Evolutionary conservation across 1,140 invertebrate species (phyloP), one percentile per base, ranked within the genome.

Genomic region (Drosophila grimshawi): DNA sequence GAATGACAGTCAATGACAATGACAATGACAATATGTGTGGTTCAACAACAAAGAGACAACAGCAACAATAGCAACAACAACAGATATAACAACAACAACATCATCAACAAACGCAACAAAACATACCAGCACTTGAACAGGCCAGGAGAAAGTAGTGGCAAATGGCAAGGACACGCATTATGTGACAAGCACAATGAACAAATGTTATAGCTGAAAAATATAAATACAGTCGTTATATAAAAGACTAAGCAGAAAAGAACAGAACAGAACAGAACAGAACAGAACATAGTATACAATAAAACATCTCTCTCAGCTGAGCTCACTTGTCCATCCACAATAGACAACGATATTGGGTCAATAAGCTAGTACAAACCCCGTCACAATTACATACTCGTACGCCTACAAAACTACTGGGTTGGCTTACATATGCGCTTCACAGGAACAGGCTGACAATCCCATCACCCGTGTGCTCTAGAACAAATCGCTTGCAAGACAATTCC

Each of bases 91-190:
- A 19, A 19, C 19, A 19, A 19, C 19, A 19, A 19, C 19, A 19
- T 19, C 19, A 19, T 19, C 19, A 19, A 19, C 19, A 19, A 19
- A 19, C 19, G 49, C 35, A 52, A 32, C 63, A 65, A 53, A 66
- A 52, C 33, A 33, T 64, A 39, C 27, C 56, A 43, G 43, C 30
- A 67, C 19, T 19, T 33, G 53, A 39, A 45, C 49, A 65, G 49
- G 61, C 37, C 63, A 68, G 43, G 43, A 62, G 71, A 69, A 74
- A 62, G 37, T 62, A 63, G 60, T 61, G 45, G 68, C 61, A 70
- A 48, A 56, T 67, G 62, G 60, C 71, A 74, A 74, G 71, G 71
- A 75, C 72, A 75, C 72, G 66, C 71, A 74, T 74, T 74, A 62
- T 56, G 71, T 74, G 71, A 74, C 71, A 74, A 62, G 71, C 59